Conservation (phyloP, 92 coral and sea anemone species). For the Porites lobata region DNA sequence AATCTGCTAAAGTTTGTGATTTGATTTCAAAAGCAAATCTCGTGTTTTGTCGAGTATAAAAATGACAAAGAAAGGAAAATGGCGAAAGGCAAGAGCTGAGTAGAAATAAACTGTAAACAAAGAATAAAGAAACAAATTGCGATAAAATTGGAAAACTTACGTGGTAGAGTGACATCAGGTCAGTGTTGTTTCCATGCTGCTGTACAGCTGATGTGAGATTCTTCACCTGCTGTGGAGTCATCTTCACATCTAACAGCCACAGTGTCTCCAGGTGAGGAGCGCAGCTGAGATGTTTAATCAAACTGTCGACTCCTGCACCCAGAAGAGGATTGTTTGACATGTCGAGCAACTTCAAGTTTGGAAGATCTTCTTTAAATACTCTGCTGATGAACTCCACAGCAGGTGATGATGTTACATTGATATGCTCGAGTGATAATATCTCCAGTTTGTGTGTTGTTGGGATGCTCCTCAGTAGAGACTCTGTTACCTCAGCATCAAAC, state of each 20-base stretch:
- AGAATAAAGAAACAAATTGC: not conserved
- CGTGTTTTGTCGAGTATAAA: no score
- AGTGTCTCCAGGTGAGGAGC: not conserved
- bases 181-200: not conserved
- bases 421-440: rapidly evolving
- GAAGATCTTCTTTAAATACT: not conserved
- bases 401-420: not conserved
- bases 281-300: not conserved
- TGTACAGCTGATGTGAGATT: not conserved
- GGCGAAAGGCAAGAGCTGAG: not conserved
- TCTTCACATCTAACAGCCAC: not conserved
- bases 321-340: not conserved
- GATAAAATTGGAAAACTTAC: not conserved
- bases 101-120: not conserved
- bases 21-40: no score
- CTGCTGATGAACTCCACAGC: not conserved
- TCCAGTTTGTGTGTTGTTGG: not conserved
- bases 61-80: not conserved
- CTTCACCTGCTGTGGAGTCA: not conserved
- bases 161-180: not conserved
- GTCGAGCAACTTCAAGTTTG: not conserved
- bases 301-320: not conserved
- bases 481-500: not conserved
- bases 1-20: no score
- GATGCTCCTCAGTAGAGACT: not conserved